Base-by-base conservation (phyloP, 1,140 invertebrate genomes). In the Meteorus sp. region DNA sequence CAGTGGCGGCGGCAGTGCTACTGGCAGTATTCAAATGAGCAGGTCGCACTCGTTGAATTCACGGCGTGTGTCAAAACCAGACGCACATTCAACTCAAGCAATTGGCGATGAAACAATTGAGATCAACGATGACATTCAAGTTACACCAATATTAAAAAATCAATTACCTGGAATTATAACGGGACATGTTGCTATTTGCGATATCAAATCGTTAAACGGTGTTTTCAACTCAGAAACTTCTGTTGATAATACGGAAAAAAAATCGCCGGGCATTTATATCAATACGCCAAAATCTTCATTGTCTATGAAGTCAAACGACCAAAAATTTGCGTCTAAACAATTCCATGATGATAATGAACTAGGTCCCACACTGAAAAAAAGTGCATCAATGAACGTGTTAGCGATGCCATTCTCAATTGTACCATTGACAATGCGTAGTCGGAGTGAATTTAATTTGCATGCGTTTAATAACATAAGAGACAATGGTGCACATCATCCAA, bases 141-240 rank as follows among this genome's bases (percentile, higher is more conserved):
- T 81, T n/a, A 79, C 77, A 19, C 79, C 79, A 0, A 76, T 80
- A 8, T 69, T 79, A 0, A 79, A 78, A 50, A 73, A 59, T 44
- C 71, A 73, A 19, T 48, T 68, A 7, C 56, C 72, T 0, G 69
- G 71, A 3, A 66, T 73, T 11, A 67, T 75, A 15, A 50, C 65
- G 0, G 71, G 68, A 1, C 60, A 60, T 27, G 56, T 65, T 45
- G 64, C 71, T 17, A 64, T 60, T 1, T 65, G 61, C 0, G 54
- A 65, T 0, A 63, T 68, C 25, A 27, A 35, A 41, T 13, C 13
- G 13, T 19, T 65, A 44, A 60, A 45, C 33, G 33, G 47, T 7
- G 7, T 20, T 60, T 5, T 19, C 33, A 39, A 64, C 3, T 37
- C 20, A 5, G 58, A 59, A 37, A 19, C 17, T 37, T 11, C 13